A percentile compares a stretch with the other conserved stretches of the same genome.
phyloP scores from a whole-genome alignment of 2,888 invertebrate genomes.

The Hybos culiciformis region DNA sequence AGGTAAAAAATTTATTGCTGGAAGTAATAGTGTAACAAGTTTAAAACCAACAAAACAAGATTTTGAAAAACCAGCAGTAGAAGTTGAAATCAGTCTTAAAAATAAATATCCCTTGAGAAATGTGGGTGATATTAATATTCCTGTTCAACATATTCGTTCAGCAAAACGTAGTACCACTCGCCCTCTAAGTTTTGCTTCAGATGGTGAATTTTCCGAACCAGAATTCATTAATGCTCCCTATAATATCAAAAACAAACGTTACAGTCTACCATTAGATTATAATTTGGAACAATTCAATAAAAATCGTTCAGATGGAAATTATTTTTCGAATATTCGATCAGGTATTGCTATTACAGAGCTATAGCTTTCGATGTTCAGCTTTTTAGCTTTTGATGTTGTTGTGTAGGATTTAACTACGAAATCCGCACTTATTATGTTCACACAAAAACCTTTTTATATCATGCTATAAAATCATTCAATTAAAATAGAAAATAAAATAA shows the following conservation, averaged over 20 bases:
- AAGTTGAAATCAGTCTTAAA: not conserved
- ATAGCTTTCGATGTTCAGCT: no score
- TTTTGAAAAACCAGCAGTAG: constrained; percentile 1
- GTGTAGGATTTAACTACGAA: no score
- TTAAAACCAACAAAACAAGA: constrained; percentile 10
- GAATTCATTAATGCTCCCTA: constrained; percentile 30
- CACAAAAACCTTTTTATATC: no score
- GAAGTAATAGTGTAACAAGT: constrained; percentile 25
- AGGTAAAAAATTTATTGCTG: constrained; percentile 38
- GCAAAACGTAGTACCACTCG: constrained; percentile 12
- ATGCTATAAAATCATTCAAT: no score
- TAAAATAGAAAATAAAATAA: no score
- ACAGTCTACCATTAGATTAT: constrained; percentile 34
- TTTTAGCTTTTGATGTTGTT: no score
- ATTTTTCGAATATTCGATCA: constrained; percentile 13
- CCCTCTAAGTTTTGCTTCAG: constrained; percentile 34
- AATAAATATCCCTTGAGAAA: not conserved
- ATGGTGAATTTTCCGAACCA: constrained; percentile 47
- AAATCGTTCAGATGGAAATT: constrained; percentile 23
- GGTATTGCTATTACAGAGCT: no score
- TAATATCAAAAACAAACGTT: constrained; percentile 29
- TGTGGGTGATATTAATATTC: constrained; percentile 47
- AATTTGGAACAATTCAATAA: constrained; percentile 32
- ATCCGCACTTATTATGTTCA: no score
- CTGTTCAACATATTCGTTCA: constrained; percentile 51